phyloP scores from a whole-genome alignment of 2,113 vertebrate species.

The Psilopsiagon aurifrons region DNA sequence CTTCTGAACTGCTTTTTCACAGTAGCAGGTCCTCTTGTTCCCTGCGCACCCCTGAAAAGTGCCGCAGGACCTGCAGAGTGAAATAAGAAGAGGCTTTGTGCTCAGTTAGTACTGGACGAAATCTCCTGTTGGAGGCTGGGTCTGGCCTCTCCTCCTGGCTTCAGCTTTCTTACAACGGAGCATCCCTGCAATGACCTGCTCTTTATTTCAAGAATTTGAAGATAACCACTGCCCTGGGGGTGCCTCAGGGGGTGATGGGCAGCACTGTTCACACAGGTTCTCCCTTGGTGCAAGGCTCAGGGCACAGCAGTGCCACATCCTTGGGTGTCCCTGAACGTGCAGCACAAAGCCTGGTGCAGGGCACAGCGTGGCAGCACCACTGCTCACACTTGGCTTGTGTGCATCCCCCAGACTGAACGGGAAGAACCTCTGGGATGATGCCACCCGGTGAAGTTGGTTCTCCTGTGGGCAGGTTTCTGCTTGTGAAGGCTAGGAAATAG shows the following conservation, averaged over 20 bases:
- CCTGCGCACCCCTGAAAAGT: too few species aligned
- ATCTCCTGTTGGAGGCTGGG: not conserved
- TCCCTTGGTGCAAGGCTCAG: not conserved
- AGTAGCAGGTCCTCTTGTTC: not conserved
- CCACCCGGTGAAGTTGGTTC: accelerated
- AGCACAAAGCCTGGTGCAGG: too few species aligned
- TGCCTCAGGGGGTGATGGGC: not conserved
- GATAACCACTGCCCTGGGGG: not conserved
- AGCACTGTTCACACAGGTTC: accelerated
- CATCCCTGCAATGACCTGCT: not conserved
- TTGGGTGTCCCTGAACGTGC: accelerated
- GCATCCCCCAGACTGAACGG: not conserved
- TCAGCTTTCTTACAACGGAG: not conserved
- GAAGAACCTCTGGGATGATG: not conserved
- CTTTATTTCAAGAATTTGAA: not conserved
- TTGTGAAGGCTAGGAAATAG: conserved; percentile 27
- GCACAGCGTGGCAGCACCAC: too few species aligned
- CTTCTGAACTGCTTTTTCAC: not conserved
- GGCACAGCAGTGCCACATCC: too few species aligned
- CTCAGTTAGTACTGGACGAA: not conserved
- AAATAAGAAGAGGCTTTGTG: not conserved
- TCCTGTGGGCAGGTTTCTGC: conserved; percentile 15
- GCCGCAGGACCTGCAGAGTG: not conserved
- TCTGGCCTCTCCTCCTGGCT: not conserved
- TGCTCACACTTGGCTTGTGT: not conserved